Conservation (phyloP, 2,797 vertebrate genomes). For the Sebastes aleutianus region DNA sequence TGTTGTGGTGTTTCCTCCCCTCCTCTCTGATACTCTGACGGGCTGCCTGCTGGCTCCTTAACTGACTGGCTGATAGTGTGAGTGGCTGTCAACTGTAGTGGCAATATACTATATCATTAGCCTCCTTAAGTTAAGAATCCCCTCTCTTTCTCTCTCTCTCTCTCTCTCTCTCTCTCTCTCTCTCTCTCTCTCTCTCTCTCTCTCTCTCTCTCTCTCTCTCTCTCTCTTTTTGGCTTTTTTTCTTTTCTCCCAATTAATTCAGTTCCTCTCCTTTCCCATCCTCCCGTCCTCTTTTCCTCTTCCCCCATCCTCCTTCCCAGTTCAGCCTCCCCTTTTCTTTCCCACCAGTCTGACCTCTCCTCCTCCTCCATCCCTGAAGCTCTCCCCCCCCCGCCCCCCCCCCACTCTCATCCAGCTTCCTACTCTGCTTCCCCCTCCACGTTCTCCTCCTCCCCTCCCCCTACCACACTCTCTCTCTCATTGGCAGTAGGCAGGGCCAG, state of each 20-base stretch:
- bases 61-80: conserved; percentile 24
- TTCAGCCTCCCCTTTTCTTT: conserved; percentile 3
- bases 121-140: conserved; percentile 18
- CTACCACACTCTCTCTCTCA: conserved; percentile 5
- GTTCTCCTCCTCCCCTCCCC: conserved; percentile 47
- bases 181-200: not conserved
- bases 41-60: not conserved
- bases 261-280: conserved; percentile 3
- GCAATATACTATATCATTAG: conserved; percentile 32
- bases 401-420: not conserved
- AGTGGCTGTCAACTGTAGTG: conserved; percentile 44
- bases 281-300: conserved; percentile 12
- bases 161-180: not conserved
- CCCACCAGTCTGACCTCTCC: conserved; percentile 14
- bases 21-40: conserved; percentile 5
- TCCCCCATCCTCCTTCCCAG: conserved; percentile 21
- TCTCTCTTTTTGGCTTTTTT: not conserved
- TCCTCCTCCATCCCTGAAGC: conserved; percentile 37
- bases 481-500: conserved; percentile 57
- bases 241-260: conserved; percentile 12
- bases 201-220: not conserved
- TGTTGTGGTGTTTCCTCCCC: conserved; percentile 1
- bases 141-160: not conserved
- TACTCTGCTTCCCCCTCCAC: conserved; percentile 20
- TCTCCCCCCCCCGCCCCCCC: too few relatives aligned